Percentiles rank a stretch among this genome's conserved stretches.
These are phyloP conservation scores for Mactra quadrangularis DNA, from an alignment of 1,140 invertebrate species.

Conservation along the genomic window DNA sequence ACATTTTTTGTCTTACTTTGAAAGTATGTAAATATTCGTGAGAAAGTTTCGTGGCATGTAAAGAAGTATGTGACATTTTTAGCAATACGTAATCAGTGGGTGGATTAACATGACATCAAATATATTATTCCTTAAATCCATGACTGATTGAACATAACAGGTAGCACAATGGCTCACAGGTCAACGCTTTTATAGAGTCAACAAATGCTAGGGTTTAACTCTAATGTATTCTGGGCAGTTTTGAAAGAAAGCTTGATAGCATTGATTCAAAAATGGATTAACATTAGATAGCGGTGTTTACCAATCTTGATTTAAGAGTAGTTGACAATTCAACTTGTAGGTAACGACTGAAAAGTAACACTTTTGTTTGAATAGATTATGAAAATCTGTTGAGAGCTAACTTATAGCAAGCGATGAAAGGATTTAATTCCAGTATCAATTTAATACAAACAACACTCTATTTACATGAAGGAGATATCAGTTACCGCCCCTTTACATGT, in stretches of 20 bases:
- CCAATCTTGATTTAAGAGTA: constrained; percentile 13
- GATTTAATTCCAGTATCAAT: no score
- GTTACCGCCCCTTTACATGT: no score
- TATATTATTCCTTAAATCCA: not conserved
- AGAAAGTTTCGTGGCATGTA: not conserved
- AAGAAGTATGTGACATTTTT: constrained; percentile 12
- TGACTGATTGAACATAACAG: not conserved
- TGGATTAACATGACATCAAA: constrained; percentile 10
- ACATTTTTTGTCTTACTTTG: no score
- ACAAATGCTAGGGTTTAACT: constrained; percentile 14
- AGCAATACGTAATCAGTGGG: not conserved
- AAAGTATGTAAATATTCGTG: no score
- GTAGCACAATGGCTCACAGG: not conserved
- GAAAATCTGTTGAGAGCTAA: no score
- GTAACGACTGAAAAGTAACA: no score
- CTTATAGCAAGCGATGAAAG: no score
- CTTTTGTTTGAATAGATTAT: no score
- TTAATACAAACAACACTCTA: no score
- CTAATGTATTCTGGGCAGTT: not conserved
- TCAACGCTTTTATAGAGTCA: not conserved
- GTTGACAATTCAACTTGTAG: constrained; percentile 15
- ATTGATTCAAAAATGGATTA: constrained; percentile 30
- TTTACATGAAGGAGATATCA: no score
- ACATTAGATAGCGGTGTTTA: constrained; percentile 13
- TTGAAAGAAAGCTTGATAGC: constrained; percentile 8